Base-by-base conservation (phyloP, 2,113 vertebrate species). In the Axis porcinus region DNA sequence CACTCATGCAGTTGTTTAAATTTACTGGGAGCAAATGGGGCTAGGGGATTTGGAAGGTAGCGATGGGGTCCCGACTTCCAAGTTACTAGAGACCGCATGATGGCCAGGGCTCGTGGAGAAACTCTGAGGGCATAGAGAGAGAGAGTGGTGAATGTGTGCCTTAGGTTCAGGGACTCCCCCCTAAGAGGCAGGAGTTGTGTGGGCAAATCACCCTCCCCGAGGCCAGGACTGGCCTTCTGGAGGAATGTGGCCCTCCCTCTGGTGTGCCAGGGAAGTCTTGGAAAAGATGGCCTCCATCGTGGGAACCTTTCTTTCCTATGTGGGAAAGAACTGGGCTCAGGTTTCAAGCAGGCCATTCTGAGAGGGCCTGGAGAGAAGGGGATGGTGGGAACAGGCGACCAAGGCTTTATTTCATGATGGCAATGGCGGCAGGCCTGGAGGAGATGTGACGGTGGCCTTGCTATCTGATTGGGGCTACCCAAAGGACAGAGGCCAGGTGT, bases 1-100 rank as follows among this genome's bases (percentile, higher is more conserved):
- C 88, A 89, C 94, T 97, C 90, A 62, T 67, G 97, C 95, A 84
- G 94, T 97, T 98, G 95, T 97, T 97, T 94, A 96, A 98, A 97
- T 98, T 96, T 98, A 95, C 92, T 91, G 91, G 86, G 93, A 98
- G 93, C 92, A 96, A 97, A 90, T 78, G 79, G 96, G 86, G 93
- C 89, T 81, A 57, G 86, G 82, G 67, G 92, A 96, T 96, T 97
- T 94, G 85, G 87, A 95, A 94, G 62, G 86, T 52, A 91, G 92
- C 95, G 74, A 52, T 58, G 76, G 83, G 82, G 87, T 83, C 88
- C 92, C 1, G 21, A 96, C 62, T 94, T 97, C 82, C 58, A 98
- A 93, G 89, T 90, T 90, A 81, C 90, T 94, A 88, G 86, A 89
- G 54, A 43, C 84, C 86, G 40, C 0, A 7, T 94, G 94, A 96